phyloP scores from a whole-genome alignment of 2,113 vertebrate species.

The Psophia crepitans region DNA sequence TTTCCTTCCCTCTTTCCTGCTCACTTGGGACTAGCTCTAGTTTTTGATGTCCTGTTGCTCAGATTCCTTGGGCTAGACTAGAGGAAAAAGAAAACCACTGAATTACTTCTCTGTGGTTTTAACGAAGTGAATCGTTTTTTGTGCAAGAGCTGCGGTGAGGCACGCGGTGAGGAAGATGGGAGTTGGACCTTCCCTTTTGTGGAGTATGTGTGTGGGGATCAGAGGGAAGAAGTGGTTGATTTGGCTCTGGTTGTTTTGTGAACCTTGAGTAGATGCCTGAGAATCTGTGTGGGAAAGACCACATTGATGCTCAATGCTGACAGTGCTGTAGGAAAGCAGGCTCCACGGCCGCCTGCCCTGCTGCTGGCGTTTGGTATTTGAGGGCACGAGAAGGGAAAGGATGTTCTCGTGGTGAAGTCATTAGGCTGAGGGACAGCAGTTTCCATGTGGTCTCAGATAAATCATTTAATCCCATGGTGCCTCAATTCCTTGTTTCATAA shows the following conservation, averaged over 20 bases:
- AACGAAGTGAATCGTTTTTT: background rate
- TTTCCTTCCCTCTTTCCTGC: background rate
- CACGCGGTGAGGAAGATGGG: background rate
- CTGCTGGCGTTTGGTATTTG: background rate
- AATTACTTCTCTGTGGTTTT: background rate
- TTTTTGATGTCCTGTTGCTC: background rate
- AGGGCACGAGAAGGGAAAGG: background rate
- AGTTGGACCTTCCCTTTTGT: background rate
- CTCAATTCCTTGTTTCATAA: background rate
- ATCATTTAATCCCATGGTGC: background rate
- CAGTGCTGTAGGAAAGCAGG: background rate
- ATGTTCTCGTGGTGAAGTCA: background rate
- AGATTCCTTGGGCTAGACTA: background rate
- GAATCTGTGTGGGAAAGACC: background rate
- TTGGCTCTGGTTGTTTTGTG: background rate
- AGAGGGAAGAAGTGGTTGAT: background rate
- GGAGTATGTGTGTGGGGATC: background rate
- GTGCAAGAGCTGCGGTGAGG: background rate
- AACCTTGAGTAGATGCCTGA: background rate
- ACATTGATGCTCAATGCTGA: background rate
- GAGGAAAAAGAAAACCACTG: background rate
- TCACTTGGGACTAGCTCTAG: background rate
- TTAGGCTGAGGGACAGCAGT: background rate
- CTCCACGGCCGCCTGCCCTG: background rate
- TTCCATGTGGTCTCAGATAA: background rate